Evolutionary conservation across 64 coral and sea anemone genomes (phyloP).

Genomic region (Stichodactyla helianthus): DNA sequence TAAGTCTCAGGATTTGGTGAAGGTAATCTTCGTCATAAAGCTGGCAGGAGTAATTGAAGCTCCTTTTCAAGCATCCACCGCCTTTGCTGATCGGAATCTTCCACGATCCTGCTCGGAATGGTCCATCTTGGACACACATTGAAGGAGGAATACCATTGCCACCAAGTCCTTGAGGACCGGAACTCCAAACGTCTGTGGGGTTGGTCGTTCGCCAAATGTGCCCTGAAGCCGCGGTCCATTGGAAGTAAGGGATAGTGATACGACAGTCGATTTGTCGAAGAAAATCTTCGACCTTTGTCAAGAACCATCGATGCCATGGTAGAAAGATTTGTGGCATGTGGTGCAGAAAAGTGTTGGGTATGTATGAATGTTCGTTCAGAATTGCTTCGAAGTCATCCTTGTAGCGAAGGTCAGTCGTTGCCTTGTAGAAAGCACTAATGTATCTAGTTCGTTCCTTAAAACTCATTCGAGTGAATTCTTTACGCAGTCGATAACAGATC

Average conservation of each 20-base stretch:
- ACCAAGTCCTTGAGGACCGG: conserved; percentile 62
- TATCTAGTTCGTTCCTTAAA: conserved; percentile 44
- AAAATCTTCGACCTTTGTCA: conserved; percentile 55
- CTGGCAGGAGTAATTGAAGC: conserved; percentile 44
- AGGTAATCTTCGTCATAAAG: conserved; percentile 39
- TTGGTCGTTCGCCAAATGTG: conserved; percentile 30
- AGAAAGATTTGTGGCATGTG: conserved; percentile 74
- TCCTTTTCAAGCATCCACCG: conserved; percentile 59
- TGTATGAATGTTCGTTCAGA: conserved; percentile 33
- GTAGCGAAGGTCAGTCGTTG: conserved; percentile 49
- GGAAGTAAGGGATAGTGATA: conserved; percentile 65
- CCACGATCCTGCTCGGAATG: conserved; percentile 38
- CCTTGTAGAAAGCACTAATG: conserved; percentile 33
- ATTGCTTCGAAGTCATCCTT: conserved; percentile 45
- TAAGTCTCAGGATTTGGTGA: background rate
- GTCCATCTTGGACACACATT: conserved; percentile 48
- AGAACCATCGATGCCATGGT: conserved; percentile 82
- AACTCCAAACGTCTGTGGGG: conserved; percentile 42
- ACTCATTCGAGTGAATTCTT: conserved; percentile 59
- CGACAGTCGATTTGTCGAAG: conserved; percentile 66
- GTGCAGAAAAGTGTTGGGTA: conserved; percentile 42
- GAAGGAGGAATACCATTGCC: conserved; percentile 39
- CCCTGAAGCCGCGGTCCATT: conserved; percentile 50
- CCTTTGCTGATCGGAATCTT: conserved; percentile 30
- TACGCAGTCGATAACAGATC: conserved; percentile 43